Evolutionary conservation across 2,113 vertebrate genomes (phyloP).

Genomic region (Macquaria ambigua): DNA sequence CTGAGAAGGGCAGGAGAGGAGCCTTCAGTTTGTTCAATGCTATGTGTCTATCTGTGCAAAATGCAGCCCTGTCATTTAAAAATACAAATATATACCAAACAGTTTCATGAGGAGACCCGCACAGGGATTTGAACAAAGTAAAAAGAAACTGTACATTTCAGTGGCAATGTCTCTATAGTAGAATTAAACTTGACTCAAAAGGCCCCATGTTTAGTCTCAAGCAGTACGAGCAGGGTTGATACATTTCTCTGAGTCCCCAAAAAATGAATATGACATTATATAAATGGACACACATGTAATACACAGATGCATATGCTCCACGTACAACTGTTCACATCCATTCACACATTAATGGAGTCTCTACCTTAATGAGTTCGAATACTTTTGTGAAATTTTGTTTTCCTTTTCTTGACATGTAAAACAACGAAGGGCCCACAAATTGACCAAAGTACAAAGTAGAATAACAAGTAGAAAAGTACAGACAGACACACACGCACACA

Average conservation of each 20-base stretch:
- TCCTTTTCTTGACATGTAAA: neutral
- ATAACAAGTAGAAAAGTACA: neutral
- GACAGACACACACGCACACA: neutral
- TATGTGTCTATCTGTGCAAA: neutral
- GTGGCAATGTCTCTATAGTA: neutral
- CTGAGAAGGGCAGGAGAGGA: slow-evolving; percentile 63
- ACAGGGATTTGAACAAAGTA: neutral
- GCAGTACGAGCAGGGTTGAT: neutral
- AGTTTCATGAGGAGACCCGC: neutral
- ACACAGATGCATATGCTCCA: neutral
- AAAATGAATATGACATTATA: neutral
- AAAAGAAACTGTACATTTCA: neutral
- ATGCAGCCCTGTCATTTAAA: neutral
- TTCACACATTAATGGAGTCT: neutral
- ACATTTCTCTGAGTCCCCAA: neutral
- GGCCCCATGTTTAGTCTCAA: no score
- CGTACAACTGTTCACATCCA: neutral
- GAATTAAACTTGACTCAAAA: neutral
- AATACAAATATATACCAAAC: neutral
- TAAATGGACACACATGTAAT: neutral
- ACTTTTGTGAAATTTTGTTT: neutral
- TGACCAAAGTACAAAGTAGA: neutral
- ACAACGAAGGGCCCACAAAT: neutral
- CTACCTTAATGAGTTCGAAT: neutral
- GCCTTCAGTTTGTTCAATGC: neutral